Base-by-base conservation (phyloP, 2,888 invertebrate genomes). In the Lasioglossum pauxillum region DNA sequence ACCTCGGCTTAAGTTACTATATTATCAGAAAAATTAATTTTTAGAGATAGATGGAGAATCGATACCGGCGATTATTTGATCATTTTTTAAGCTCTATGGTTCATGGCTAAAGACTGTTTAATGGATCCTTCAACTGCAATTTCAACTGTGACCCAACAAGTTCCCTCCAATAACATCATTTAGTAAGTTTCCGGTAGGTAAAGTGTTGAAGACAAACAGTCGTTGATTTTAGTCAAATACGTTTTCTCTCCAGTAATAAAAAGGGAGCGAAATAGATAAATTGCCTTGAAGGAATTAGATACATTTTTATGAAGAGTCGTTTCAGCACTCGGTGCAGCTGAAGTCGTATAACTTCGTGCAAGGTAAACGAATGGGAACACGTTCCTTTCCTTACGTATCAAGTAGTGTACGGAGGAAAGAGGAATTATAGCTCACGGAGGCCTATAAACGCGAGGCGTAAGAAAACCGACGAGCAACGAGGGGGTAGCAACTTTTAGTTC, bases 401-500 rank as follows among this genome's bases (percentile, higher is more conserved):
- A 84, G 75, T 53, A 41, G 27, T 64, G 44, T 75, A 57, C 64
- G 84, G 23, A 73, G 57, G 78, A 75, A 86, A 71, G 44, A 82
- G 84, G 80, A 87, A 84, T 87, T 84, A 87, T 87, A 83, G 87
- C 87, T 79, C 75, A 75, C 83, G 87, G 78, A 77, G 75, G 76
- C 74, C 67, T 82, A 88, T 80, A 84, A 80, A 78, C 46, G 72
- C 64, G 83, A 74, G 77, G 69, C 80, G 83, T 78, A 83, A 87
- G 88, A 83, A 89, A 85, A 90, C 86, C 87, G 86, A 90, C 85
- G 90, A 85, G 86, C 86, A 76, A 75, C 89, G 77, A 78, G 89
- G 88, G 88, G 89, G 53, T 49, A 88, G 83, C 84, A 89, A 87
- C 84, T 90, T 86, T 82, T 79, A 78, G 82, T 81, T 72, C 71